A percentile compares a stretch with the other conserved stretches of the same genome.
Conservation (phyloP, 2,113 vertebrate genomes). For the Puma concolor region DNA sequence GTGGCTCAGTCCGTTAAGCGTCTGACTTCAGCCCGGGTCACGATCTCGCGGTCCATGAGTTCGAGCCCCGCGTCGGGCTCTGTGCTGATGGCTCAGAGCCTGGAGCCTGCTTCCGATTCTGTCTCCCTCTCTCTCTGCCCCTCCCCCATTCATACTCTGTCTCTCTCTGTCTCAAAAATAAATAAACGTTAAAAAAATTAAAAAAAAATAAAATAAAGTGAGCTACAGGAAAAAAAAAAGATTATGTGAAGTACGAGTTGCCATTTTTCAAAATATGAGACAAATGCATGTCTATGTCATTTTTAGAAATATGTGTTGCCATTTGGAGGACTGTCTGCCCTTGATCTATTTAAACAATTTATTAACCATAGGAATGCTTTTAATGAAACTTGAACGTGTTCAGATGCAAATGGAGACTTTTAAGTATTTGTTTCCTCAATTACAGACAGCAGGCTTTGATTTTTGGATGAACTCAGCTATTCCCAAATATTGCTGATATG, state of each 20-base stretch:
- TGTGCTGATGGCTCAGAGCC: too few relatives aligned
- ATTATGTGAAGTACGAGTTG: background rate
- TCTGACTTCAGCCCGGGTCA: too few relatives aligned
- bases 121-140: too few relatives aligned
- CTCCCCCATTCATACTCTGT: too few relatives aligned
- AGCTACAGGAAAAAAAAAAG: background rate
- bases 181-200: too few relatives aligned
- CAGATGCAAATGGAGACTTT: background rate
- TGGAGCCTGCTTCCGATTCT: too few relatives aligned
- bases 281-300: background rate
- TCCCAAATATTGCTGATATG: background rate
- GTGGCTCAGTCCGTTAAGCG: too few relatives aligned
- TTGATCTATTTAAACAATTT: background rate
- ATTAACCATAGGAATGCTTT: background rate
- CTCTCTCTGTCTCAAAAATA: too few relatives aligned
- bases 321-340: background rate
- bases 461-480: background rate
- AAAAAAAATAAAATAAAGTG: background rate
- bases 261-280: background rate
- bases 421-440: background rate
- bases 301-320: background rate
- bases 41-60: too few relatives aligned
- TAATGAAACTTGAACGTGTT: background rate
- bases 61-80: too few relatives aligned
- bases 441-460: background rate